These are phyloP conservation scores for Ladona fulva DNA, from an alignment of 1,140 invertebrate species.

Conservation along the genomic window DNA sequence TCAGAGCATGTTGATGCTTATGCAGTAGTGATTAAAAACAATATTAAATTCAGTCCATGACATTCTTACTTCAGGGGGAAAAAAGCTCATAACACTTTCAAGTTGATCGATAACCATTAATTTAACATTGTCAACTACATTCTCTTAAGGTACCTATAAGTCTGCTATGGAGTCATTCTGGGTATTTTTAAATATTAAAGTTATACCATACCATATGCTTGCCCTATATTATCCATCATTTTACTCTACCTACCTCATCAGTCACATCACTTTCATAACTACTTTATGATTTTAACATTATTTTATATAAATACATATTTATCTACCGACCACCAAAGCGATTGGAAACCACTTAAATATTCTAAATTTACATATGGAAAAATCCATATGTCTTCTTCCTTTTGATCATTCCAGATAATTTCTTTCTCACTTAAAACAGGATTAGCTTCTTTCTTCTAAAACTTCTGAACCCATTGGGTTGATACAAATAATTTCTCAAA, in stretches of 20 bases:
- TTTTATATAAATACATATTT: constrained; percentile 10
- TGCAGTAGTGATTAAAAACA: background rate
- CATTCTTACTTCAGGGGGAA: background rate
- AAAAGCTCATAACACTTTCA: background rate
- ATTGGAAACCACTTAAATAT: constrained; percentile 3
- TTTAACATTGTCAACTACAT: background rate
- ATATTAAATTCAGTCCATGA: background rate
- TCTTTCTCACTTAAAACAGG: constrained; percentile 5
- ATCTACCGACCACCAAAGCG: constrained; percentile 2
- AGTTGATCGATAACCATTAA: background rate
- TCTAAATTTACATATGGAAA: background rate
- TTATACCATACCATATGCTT: background rate
- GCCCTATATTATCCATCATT: background rate
- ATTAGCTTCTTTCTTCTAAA: constrained; percentile 10
- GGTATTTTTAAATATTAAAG: background rate
- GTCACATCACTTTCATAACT: background rate
- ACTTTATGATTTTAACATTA: constrained; percentile 8
- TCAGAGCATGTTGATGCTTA: background rate
- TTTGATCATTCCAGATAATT: constrained; percentile 1
- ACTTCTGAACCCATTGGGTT: constrained; percentile 4
- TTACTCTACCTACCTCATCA: background rate
- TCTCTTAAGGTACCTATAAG: background rate
- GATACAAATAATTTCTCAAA: constrained; percentile 10
- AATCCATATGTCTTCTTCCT: constrained; percentile 4
- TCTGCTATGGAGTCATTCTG: background rate